A percentile compares a stretch with the other conserved stretches of the same genome.
Conservation (phyloP, 2,113 vertebrate species). For the Plotosus lineatus region DNA sequence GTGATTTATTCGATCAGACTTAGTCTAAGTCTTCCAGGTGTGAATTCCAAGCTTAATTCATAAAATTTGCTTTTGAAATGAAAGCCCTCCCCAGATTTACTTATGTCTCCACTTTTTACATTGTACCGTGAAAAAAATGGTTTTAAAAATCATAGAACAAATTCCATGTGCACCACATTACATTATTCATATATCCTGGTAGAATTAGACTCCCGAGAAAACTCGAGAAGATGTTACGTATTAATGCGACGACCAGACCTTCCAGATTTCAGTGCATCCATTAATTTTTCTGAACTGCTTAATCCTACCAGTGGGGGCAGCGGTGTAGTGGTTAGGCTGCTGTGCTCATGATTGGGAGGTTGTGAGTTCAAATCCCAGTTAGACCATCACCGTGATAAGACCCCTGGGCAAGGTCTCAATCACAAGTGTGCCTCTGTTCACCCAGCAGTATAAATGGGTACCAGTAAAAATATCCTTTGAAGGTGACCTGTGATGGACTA, state of each 20-base stretch:
- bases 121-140: background rate
- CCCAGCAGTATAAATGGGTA: too few species aligned
- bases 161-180: conserved; percentile 1
- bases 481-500: too few species aligned
- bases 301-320: too few species aligned
- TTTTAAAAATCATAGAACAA: background rate
- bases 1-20: conserved; percentile 37
- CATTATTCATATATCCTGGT: conserved; percentile 10
- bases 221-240: conserved; percentile 13
- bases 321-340: too few species aligned
- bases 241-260: background rate
- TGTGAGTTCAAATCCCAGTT: too few species aligned
- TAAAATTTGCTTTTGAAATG: conserved; percentile 25
- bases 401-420: too few species aligned
- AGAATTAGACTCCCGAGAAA: conserved; percentile 30
- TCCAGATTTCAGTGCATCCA: conserved; percentile 22
- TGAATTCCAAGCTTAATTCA: conserved; percentile 46
- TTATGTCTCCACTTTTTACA: conserved; percentile 11
- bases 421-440: too few species aligned
- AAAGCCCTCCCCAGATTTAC: background rate
- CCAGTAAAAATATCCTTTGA: too few species aligned
- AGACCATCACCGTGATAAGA: too few species aligned
- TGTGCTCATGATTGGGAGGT: conserved; percentile 17
- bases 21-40: conserved; percentile 35
- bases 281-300: too few species aligned